phyloP scores from a whole-genome alignment of 2,888 invertebrate species.

The Scaptomyza parva region DNA sequence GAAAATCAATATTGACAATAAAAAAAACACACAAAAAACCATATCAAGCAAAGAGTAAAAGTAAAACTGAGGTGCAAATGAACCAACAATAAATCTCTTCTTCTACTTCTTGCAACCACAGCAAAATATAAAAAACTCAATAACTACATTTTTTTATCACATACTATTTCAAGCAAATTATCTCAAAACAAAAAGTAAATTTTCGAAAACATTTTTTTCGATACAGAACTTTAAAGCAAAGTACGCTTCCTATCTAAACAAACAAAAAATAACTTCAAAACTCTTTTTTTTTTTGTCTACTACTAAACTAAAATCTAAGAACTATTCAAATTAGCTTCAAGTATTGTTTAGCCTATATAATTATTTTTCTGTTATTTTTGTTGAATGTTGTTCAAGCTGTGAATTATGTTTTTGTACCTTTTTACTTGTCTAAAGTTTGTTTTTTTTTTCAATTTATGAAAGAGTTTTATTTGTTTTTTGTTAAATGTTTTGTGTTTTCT shows the following conservation, averaged over 20 bases:
- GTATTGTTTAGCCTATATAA: constrained; percentile 35
- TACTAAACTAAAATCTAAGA: constrained; percentile 44
- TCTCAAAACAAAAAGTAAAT: constrained; percentile 1
- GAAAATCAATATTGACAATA: constrained; percentile 22
- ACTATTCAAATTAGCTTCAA: constrained; percentile 55
- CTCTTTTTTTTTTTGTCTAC: constrained; percentile 63
- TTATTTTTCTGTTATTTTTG: constrained; percentile 41
- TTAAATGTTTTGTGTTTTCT: constrained; percentile 51
- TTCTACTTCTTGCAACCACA: constrained; percentile 22
- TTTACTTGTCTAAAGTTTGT: constrained; percentile 21
- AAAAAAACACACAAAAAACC: constrained; percentile 43
- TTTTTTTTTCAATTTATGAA: constrained; percentile 23
- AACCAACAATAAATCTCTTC: constrained; percentile 24
- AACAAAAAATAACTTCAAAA: constrained; percentile 43
- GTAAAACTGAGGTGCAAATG: constrained; percentile 39
- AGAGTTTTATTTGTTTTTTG: constrained; percentile 33
- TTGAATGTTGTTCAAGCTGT: constrained; percentile 45
- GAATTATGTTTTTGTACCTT: constrained; percentile 28
- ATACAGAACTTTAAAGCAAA: constrained; percentile 58
- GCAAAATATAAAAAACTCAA: constrained; percentile 15
- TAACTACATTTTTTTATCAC: constrained; percentile 23
- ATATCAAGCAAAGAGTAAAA: constrained; percentile 36
- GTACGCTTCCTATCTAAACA: constrained; percentile 55
- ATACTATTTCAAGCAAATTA: constrained; percentile 16
- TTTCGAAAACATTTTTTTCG: constrained; percentile 38